phyloP scores from a whole-genome alignment of 2,797 vertebrate species.

The Acrossocheilus wenchowensis region DNA sequence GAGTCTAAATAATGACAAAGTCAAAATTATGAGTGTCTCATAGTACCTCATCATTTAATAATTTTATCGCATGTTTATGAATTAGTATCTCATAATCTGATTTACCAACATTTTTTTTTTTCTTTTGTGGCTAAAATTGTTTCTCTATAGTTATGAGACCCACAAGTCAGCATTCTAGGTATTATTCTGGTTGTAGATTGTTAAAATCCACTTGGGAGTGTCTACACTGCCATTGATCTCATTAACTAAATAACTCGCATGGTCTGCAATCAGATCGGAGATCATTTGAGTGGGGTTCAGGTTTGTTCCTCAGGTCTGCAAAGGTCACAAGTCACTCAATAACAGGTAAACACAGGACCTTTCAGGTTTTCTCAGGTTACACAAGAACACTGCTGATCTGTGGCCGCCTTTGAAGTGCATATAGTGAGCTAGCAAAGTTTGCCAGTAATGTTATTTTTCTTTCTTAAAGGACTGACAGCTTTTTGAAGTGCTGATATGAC shows the following conservation, averaged over 20 bases:
- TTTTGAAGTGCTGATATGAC: neutral
- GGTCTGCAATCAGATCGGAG: constrained; percentile 9
- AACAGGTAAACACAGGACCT: neutral
- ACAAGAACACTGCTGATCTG: neutral
- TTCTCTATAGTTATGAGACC: neutral
- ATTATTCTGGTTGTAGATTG: constrained; percentile 9
- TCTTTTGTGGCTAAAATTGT: neutral
- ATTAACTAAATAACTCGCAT: constrained; percentile 4
- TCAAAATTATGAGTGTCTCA: too few relatives aligned
- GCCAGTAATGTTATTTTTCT: neutral
- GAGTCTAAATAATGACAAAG: too few relatives aligned
- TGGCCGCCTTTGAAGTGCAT: neutral
- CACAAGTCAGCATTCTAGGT: neutral
- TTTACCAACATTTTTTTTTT: neutral
- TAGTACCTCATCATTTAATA: neutral
- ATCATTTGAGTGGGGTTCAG: neutral
- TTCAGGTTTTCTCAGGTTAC: constrained; percentile 9
- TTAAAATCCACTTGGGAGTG: neutral
- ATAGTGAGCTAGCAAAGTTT: neutral
- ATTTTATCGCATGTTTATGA: neutral
- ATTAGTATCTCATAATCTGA: neutral
- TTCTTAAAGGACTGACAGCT: neutral
- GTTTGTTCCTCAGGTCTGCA: neutral
- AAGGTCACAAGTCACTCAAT: constrained; percentile 16
- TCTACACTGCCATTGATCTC: constrained; percentile 10